These are phyloP conservation scores for Crambe crambe DNA, from an alignment of 37 sponge, comb jelly and placozoan species.

Conservation along the genomic window DNA sequence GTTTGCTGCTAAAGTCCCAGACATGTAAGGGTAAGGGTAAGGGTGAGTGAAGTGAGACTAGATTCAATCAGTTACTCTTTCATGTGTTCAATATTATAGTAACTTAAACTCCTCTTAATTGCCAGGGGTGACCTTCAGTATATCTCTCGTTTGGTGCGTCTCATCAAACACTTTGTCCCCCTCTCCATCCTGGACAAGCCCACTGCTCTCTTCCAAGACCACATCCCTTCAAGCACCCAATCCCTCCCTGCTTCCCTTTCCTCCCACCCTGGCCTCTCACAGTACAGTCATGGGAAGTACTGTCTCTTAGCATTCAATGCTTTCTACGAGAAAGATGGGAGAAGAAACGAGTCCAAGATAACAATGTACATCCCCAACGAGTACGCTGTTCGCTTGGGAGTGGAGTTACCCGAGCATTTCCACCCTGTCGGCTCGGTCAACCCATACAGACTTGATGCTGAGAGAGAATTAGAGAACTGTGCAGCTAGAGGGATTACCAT, in stretches of 20 bases:
- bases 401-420: constrained; percentile 68
- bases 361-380: constrained; percentile 86
- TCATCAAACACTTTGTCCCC: constrained; percentile 68
- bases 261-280: constrained; percentile 5
- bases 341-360: constrained; percentile 27
- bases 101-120: too few relatives aligned
- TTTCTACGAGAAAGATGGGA: constrained; percentile 59
- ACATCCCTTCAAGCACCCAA: background rate
- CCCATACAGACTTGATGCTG: constrained; percentile 78
- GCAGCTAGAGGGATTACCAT: constrained; percentile 63
- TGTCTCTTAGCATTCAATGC: constrained; percentile 73
- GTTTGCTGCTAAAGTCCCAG: constrained; percentile 64
- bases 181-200: background rate
- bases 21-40: constrained; percentile 48
- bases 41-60: too few relatives aligned
- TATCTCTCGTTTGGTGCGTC: constrained; percentile 59
- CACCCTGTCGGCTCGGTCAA: constrained; percentile 83
- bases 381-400: constrained; percentile 56
- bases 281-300: constrained; percentile 48
- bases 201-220: background rate
- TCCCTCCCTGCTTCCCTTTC: constrained; percentile 13
- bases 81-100: too few relatives aligned
- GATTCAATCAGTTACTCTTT: too few relatives aligned
- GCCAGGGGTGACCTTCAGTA: constrained; percentile 65
- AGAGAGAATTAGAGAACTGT: constrained; percentile 70